Percentiles rank a stretch among this genome's conserved stretches.
phyloP scores from a whole-genome alignment of 2,113 vertebrate species.

The Alosa alosa region DNA sequence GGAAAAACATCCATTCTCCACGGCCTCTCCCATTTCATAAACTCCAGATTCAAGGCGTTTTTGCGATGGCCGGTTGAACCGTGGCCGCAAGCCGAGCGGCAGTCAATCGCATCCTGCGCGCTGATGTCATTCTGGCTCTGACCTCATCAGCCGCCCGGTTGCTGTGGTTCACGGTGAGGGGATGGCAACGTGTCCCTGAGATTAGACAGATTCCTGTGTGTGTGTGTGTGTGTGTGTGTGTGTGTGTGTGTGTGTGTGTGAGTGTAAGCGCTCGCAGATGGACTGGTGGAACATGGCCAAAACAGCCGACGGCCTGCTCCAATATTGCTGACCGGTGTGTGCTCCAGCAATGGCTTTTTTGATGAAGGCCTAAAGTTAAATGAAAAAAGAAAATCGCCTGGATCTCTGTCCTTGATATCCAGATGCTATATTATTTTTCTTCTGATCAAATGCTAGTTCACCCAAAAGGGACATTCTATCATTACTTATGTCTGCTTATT shows the following conservation, averaged over 20 bases:
- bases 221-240: neutral
- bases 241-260: neutral
- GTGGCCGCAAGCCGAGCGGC: neutral
- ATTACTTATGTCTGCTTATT: neutral
- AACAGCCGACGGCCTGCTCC: neutral
- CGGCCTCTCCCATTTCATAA: neutral
- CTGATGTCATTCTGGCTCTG: slow-evolving; percentile 1
- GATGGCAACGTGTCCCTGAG: neutral
- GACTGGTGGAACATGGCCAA: neutral
- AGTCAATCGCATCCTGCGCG: neutral
- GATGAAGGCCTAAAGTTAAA: neutral
- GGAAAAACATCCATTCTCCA: neutral
- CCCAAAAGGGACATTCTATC: neutral
- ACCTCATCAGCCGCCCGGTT: neutral
- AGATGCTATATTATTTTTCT: neutral
- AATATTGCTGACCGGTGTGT: neutral
- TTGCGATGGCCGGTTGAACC: neutral
- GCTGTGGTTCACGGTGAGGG: neutral
- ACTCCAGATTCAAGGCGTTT: neutral
- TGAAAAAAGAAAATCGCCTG: slow-evolving; percentile 1
- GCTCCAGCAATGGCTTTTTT: neutral
- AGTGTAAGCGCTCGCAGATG: neutral
- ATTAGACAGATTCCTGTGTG: neutral
- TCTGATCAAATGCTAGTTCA: neutral
- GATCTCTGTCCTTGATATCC: neutral